Base-by-base conservation (phyloP, 2,888 invertebrate species). In the Euspilapteryx auroguttella region DNA sequence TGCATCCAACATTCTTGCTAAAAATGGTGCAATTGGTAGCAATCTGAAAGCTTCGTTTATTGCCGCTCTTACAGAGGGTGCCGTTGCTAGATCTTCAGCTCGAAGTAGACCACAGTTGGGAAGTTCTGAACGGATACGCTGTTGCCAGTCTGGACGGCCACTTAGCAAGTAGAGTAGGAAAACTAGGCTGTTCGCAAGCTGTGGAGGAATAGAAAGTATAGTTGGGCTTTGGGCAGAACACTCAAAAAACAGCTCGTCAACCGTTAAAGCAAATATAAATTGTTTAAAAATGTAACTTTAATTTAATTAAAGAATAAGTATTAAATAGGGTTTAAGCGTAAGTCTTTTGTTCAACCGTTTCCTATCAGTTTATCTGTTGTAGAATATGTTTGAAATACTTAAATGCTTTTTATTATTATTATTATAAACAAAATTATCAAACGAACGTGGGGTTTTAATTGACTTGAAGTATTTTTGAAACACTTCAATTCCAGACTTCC, bases 171-270 rank as follows among this genome's bases (percentile, higher is more conserved):
- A 84, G 29, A 93, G 63, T 10, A 90, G 66, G 46, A 93, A 92
- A 3, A 89, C 81, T 29, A 92, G 55, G 15, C 87, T 89, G 56
- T 91, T 91, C 13, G 89, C 88, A 34, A 88, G 59, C 89, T 89
- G 73, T 25, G 30, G n/a, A n/a, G 40, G 33, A 21, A 24, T 27
- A 21, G 13, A 13, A 11, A 13, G 15, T 21, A 27, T 11, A 7
- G 7, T 11, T 12, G 21, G 9, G 27, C 41, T 37, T 34, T 14
- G 14, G 12, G 28, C 14, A 10, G 21, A 14, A 21, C n/a, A 14
- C 8, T 21, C 17, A 24, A 29, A 17, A 14, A 21, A 12, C 20
- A 21, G 24, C 17, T n/a, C n/a, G n/a, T n/a, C n/a, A n/a, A n/a
- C n/a, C n/a, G n/a, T n/a, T n/a, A n/a, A n/a, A n/a, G n/a, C n/a